Evolutionary conservation across 2,113 vertebrate genomes (phyloP).

Genomic region (Spheniscus mendiculus): DNA sequence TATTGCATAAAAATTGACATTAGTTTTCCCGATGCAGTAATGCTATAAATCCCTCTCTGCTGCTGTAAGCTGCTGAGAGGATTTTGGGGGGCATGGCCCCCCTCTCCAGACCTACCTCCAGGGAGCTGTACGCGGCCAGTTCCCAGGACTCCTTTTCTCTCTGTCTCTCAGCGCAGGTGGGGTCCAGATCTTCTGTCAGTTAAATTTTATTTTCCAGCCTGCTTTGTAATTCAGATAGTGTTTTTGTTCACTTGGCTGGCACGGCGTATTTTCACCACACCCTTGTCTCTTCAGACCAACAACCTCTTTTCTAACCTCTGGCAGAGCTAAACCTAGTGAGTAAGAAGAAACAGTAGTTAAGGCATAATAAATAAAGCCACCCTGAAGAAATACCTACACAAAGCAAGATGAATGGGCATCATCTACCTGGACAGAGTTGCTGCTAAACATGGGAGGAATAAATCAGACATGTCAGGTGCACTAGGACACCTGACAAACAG

Average conservation of each 20-base stretch:
- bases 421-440: not conserved
- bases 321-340: constrained; percentile 7
- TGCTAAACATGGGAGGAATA: constrained; percentile 17
- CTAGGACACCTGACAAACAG: constrained; percentile 2
- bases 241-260: constrained; percentile 14
- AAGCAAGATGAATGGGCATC: constrained; percentile 22
- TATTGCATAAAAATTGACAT: not conserved
- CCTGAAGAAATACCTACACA: constrained; percentile 31
- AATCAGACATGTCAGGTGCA: constrained; percentile 7
- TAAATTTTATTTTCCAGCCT: not conserved
- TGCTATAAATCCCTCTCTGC: not conserved
- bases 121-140: not conserved
- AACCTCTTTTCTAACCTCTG: not conserved
- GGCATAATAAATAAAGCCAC: constrained; percentile 40
- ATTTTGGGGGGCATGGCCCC: not conserved
- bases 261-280: not conserved
- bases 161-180: not conserved
- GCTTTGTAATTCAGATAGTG: not conserved
- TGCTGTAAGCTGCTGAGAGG: not conserved
- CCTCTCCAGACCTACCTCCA: not conserved
- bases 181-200: not conserved
- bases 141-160: not conserved
- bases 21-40: not conserved
- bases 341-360: constrained; percentile 33
- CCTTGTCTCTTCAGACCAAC: constrained; percentile 20